Base-by-base conservation (phyloP, 2,888 invertebrate species). In the Hydraecia micacea region DNA sequence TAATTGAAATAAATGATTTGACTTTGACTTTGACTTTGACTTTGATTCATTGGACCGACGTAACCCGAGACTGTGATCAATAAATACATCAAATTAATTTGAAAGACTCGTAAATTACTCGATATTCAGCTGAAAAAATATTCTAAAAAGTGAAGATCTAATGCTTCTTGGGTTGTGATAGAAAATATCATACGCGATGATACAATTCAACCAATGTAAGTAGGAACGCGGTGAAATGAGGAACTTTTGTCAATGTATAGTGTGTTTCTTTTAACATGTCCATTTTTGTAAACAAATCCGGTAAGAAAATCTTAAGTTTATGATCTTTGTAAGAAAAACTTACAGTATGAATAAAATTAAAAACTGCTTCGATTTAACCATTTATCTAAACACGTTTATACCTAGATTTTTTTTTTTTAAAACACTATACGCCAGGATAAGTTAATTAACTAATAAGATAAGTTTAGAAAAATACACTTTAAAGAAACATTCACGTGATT, bases 81-180 rank as follows among this genome's bases (percentile, higher is more conserved):
- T 80, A 55, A 75, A 75, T 73, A 36, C 46, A 74, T 75, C n/a
- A 67, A 73, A 11, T 49, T 6, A 55, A 70, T 66, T 58, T 32
- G 28, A 71, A 58, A 55, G 0, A 25, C n/a, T 66, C 2, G n/a
- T 73, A 66, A 25, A 73, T 79, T 36, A 67, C 55, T 62, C 42
- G 55, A 58, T 73, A 70, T 58, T 71, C 42, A 49, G 58, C 9
- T 70, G 28, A 75, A 79, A 75, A 83, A 82, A 32, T 25, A 8
- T 49, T 52, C 25, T 39, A 71, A 82, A 77, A 82, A 73, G 65
- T 69, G 9, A 75, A 83, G 55, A 63, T n/a, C n/a, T n/a, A n/a
- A n/a, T 36, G 36, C 18, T 63, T 71, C 67, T 73, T 70, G 32
- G 32, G 15, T 39, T 25, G 42, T 77, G 58, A 66, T 58, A 82